A percentile compares a stretch with the other conserved stretches of the same genome.
Conservation (phyloP, 2,797 vertebrate species). For the Monodelphis domestica region DNA sequence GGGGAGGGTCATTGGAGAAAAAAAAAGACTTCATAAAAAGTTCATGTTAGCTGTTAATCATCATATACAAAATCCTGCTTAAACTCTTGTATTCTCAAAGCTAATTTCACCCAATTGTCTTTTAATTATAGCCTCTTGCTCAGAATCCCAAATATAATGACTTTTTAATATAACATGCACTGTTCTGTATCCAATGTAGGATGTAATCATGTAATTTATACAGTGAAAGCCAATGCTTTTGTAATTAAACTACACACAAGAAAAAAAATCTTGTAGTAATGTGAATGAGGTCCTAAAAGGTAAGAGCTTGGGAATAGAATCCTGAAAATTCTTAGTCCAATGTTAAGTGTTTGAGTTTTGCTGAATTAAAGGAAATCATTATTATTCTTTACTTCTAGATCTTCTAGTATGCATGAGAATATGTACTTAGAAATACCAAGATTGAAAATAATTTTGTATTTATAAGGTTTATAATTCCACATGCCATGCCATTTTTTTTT, state of each 20-base stretch:
- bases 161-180: slow-evolving; percentile 83
- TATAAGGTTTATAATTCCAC: neutral
- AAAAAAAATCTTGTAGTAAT: slow-evolving; percentile 27
- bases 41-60: slow-evolving; percentile 78
- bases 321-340: neutral
- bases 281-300: slow-evolving; percentile 48
- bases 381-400: neutral
- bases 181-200: slow-evolving; percentile 78
- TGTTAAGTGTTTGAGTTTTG: neutral
- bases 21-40: slow-evolving; percentile 78
- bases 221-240: slow-evolving; percentile 75
- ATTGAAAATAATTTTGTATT: neutral
- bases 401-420: neutral
- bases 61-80: slow-evolving; percentile 82
- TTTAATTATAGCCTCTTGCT: slow-evolving; percentile 82
- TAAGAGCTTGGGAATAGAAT: slow-evolving; percentile 12
- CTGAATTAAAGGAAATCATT: neutral
- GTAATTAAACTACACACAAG: slow-evolving; percentile 74
- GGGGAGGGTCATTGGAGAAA: slow-evolving; percentile 56
- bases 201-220: slow-evolving; percentile 82
- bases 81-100: slow-evolving; percentile 81
- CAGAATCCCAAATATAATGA: slow-evolving; percentile 82
- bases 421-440: neutral
- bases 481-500: neutral
- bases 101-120: slow-evolving; percentile 83